These are phyloP conservation scores for Eremobia ochroleuca DNA, from an alignment of 2,888 invertebrate genomes.

Conservation along the genomic window DNA sequence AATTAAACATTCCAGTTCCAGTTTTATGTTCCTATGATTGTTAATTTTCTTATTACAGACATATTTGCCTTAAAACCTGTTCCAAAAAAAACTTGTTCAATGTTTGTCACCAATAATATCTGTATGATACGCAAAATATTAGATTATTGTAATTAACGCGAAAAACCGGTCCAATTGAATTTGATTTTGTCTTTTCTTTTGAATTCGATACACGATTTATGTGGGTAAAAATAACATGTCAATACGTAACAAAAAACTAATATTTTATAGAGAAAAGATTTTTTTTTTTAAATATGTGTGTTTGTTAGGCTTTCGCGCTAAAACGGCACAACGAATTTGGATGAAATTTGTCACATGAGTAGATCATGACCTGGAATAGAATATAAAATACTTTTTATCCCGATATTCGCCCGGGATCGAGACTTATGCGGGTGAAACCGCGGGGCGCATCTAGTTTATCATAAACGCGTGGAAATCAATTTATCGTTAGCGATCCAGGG, in stretches of 20 bases:
- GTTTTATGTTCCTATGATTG: slow-evolving; percentile 2
- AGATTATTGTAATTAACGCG: slow-evolving; percentile 27
- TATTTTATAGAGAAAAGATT: not conserved
- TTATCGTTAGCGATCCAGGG: too few relatives aligned
- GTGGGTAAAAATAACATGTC: not conserved
- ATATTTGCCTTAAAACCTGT: slow-evolving; percentile 21
- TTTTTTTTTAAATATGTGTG: too few relatives aligned
- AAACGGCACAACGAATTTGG: too few relatives aligned
- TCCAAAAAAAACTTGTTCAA: not conserved
- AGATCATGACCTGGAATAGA: too few relatives aligned
- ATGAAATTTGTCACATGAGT: too few relatives aligned
- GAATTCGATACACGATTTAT: not conserved
- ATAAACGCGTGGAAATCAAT: too few relatives aligned
- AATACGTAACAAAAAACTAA: not conserved
- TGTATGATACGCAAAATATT: slow-evolving; percentile 7
- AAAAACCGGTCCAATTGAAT: slow-evolving; percentile 15
- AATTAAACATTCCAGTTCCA: not conserved
- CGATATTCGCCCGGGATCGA: too few relatives aligned
- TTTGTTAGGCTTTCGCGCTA: too few relatives aligned
- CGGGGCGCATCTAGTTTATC: too few relatives aligned
- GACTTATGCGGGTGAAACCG: too few relatives aligned
- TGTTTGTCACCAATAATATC: not conserved
- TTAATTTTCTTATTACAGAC: not conserved
- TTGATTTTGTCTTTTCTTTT: not conserved
- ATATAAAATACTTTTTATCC: too few relatives aligned